Conservation (phyloP, 2,888 invertebrate species). For the Apodemia mormo region DNA sequence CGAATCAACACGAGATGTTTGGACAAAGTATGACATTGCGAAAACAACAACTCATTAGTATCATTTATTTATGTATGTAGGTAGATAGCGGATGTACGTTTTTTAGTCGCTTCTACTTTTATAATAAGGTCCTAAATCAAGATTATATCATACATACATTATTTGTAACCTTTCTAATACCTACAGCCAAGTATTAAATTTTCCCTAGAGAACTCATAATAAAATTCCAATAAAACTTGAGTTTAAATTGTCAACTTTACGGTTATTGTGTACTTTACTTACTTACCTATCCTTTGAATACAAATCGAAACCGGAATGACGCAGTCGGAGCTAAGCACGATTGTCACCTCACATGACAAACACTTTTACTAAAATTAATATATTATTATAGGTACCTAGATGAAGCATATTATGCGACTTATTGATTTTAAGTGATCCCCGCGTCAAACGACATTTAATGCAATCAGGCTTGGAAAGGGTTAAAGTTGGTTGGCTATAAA, state of each 20-base stretch:
- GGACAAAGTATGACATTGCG: no score
- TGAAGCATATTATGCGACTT: background rate
- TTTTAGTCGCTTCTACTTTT: background rate
- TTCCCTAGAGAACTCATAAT: conserved; percentile 21
- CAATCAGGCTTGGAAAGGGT: background rate
- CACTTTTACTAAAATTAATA: conserved; percentile 5
- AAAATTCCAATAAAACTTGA: conserved; percentile 54
- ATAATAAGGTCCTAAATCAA: background rate
- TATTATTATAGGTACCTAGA: background rate
- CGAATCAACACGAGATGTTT: no score
- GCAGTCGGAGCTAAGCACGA: conserved; percentile 7
- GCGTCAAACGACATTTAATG: background rate
- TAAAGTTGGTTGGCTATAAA: background rate
- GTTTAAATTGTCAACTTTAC: conserved; percentile 73
- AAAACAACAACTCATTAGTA: background rate
- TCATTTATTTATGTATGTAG: background rate
- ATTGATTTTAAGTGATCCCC: background rate
- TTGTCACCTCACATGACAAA: conserved; percentile 1
- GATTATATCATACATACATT: conserved; percentile 7
- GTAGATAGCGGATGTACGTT: background rate
- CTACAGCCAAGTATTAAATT: conserved; percentile 9
- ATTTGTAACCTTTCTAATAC: conserved; percentile 2
- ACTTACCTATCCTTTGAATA: conserved; percentile 73
- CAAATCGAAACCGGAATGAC: conserved; percentile 46
- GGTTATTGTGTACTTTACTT: conserved; percentile 66